Conservation (phyloP, 2,797 vertebrate genomes). For the Ispidina picta region DNA sequence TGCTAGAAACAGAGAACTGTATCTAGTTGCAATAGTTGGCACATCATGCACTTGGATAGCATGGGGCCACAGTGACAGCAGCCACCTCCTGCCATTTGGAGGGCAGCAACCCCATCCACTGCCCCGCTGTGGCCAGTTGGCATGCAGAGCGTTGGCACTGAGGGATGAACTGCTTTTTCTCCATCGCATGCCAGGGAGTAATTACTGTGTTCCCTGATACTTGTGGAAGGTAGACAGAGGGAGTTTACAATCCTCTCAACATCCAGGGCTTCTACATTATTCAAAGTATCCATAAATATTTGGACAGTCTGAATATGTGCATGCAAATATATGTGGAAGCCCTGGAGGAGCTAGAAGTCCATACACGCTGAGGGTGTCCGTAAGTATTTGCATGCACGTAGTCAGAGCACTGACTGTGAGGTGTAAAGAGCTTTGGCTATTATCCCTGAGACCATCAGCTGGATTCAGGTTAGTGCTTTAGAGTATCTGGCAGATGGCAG, state of each 20-base stretch:
- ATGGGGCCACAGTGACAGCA: neutral
- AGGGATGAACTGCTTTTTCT: neutral
- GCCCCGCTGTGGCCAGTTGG: neutral
- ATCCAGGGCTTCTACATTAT: neutral
- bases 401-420: neutral
- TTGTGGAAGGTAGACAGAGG: neutral
- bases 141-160: neutral
- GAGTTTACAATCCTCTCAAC: neutral
- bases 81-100: neutral
- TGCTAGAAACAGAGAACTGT: neutral
- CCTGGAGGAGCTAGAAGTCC: neutral
- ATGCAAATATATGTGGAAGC: neutral
- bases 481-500: neutral
- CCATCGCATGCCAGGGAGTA: accelerated
- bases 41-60: neutral
- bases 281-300: neutral
- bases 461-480: neutral
- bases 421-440: slow-evolving; percentile 36
- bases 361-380: neutral
- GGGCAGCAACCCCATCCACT: neutral
- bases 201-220: neutral
- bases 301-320: neutral
- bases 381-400: accelerated
- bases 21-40: accelerated
- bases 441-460: neutral